Conservation (phyloP, 2,113 vertebrate genomes). For the Hystrix cristata region DNA sequence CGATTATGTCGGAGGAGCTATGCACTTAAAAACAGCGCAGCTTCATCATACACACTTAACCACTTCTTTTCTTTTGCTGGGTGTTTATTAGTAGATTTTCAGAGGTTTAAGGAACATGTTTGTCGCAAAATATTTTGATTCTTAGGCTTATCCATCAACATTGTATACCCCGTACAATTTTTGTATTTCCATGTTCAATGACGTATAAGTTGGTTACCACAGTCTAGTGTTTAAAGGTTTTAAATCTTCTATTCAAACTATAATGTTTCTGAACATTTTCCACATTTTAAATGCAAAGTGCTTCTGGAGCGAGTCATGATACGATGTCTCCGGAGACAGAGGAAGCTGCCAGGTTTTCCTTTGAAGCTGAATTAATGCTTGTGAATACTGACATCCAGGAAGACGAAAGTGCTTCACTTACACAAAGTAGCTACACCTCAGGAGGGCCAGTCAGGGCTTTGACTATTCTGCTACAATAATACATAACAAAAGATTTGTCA, state of each 20-base stretch:
- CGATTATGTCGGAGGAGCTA: background rate
- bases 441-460: background rate
- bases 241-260: slow-evolving; percentile 63
- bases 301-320: slow-evolving; percentile 68
- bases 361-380: slow-evolving; percentile 72
- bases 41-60: background rate
- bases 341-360: slow-evolving; percentile 57
- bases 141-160: background rate
- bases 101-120: background rate
- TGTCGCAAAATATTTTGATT: slow-evolving; percentile 62
- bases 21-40: background rate
- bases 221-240: slow-evolving; percentile 67
- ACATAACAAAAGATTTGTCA: slow-evolving; percentile 46
- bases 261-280: slow-evolving; percentile 72
- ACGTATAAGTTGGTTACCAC: slow-evolving; percentile 11
- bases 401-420: slow-evolving; percentile 70
- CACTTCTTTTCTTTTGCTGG: background rate
- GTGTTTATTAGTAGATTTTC: slow-evolving; percentile 17
- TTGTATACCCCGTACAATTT: background rate
- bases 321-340: slow-evolving; percentile 63
- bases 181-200: background rate
- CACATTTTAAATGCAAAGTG: slow-evolving; percentile 74
- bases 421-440: slow-evolving; percentile 48
- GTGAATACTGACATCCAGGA: slow-evolving; percentile 68
- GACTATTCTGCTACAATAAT: background rate